Base-by-base conservation (phyloP, 2,888 invertebrate genomes). In the Lucinisca nassula region DNA sequence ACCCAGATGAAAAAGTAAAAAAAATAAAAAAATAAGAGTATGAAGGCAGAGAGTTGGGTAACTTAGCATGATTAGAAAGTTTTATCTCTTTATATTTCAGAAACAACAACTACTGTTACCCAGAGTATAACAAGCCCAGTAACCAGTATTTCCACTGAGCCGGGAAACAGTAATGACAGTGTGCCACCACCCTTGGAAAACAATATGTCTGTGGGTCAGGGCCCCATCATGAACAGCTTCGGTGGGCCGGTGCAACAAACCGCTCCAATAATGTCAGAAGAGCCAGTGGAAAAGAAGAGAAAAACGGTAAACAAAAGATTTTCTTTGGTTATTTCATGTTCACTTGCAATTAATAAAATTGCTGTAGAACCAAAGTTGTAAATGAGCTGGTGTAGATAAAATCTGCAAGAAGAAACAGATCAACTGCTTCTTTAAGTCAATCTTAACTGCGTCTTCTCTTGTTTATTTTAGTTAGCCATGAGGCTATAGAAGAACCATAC, bases 51-150 rank as follows among this genome's bases (percentile, higher is more conserved):
- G n/a, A n/a, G n/a, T n/a, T 85, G 61, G 90, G 90, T 90, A 86
- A 74, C 88, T 88, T 24, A 21, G 24, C 40, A 40, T 40, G 40
- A 40, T 6, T 40, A 40, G 40, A 14, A 40, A 10, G 40, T 40
- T 40, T 40, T 40, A 10, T 24, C 27, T 58, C 24, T 24, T 12
- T 40, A 10, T 45, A 8, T 35, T 74, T 1, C 24, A 81, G 88
- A 90, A 75, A 85, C 91, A n/a, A 88, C 86, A 70, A 93, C 94
- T 21, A 90, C 92, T 58, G 94, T 94, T 37, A 95, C 95, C 6
- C 95, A 95, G 89, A 95, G 95, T 84, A 94, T 95, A 72, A 94
- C 93, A 21, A 92, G 93, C 61, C 95, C 95, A 12, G 93, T 94
- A 51, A 94, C 94, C 14, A 94, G 93, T 81, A 92, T 94, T n/a